These are phyloP conservation scores for Ramphastos sulfuratus DNA, from an alignment of 2,113 vertebrate genomes.

Conservation along the genomic window DNA sequence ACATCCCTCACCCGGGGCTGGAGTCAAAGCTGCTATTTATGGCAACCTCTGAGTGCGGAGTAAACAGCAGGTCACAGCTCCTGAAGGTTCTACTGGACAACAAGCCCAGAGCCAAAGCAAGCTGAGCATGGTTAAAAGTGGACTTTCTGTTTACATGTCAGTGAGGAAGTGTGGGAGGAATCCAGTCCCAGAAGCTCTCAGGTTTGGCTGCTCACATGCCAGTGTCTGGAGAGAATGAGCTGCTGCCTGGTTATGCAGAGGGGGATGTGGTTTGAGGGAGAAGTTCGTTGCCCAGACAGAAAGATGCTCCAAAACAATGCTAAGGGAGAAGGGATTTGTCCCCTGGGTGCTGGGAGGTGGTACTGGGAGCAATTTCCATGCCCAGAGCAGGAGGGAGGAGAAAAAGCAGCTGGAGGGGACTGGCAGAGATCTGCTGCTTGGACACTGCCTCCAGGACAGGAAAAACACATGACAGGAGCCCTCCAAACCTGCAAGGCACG, in stretches of 20 bases:
- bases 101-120: neutral
- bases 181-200: neutral
- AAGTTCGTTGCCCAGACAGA: neutral
- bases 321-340: neutral
- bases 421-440: conserved; percentile 27
- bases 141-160: neutral
- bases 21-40: neutral
- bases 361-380: neutral
- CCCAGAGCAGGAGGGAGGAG: neutral
- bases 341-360: neutral
- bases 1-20: neutral
- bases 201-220: neutral
- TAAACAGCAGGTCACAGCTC: neutral
- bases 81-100: neutral
- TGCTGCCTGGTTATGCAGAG: neutral
- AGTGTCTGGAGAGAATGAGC: fast-evolving
- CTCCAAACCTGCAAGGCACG: neutral
- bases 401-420: neutral
- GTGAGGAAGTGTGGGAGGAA: neutral
- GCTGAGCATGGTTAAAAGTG: neutral
- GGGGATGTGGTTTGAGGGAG: neutral
- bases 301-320: neutral
- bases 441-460: neutral
- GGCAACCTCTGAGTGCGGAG: neutral
- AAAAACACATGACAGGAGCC: conserved; percentile 24